Evolutionary conservation across 2,113 vertebrate genomes (phyloP).

Genomic region (Heptranchias perlo): DNA sequence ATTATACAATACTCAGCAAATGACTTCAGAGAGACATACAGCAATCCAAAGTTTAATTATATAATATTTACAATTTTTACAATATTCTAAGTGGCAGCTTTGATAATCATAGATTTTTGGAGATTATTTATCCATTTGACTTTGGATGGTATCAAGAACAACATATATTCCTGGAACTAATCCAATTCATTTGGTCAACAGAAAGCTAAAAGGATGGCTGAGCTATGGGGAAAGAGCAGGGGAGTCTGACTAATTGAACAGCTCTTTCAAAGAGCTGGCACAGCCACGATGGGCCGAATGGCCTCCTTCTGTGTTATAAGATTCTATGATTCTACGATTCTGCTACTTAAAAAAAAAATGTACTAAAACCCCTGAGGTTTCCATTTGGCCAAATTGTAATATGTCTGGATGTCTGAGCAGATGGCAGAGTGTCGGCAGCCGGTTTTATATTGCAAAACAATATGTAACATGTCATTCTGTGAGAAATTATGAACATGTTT

Average conservation of each 20-base stretch:
- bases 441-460: not conserved
- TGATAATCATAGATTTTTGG: not conserved
- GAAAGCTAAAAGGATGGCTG: not conserved
- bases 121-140: not conserved
- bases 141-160: not conserved
- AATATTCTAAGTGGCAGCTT: not conserved
- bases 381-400: not conserved
- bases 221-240: no score
- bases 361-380: not conserved
- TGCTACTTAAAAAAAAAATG: not conserved
- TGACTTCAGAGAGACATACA: not conserved
- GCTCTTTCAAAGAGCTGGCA: no score
- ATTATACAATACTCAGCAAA: not conserved
- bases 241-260: no score
- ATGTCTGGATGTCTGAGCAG: not conserved
- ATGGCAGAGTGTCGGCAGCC: not conserved
- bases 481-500: slow-evolving; percentile 7
- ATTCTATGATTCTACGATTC: no score
- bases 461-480: not conserved
- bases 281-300: no score
- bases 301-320: no score
- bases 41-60: not conserved
- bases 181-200: slow-evolving; percentile 5
- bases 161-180: not conserved
- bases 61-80: not conserved